Base-by-base conservation (phyloP, 2,888 invertebrate species). In the Phragmatobia fuliginosa region DNA sequence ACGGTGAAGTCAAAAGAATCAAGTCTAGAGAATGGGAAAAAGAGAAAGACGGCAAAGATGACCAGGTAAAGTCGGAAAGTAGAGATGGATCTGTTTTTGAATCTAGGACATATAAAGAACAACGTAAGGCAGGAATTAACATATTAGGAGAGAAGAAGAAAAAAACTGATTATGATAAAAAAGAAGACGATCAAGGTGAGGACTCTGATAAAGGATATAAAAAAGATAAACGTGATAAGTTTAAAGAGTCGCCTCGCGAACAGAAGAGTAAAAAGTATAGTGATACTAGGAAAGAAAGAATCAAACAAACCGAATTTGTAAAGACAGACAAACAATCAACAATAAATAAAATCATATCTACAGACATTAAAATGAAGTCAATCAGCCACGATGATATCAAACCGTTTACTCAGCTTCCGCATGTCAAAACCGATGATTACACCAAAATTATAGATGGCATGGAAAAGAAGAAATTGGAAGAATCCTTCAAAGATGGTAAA, bases 321-420 rank as follows among this genome's bases (percentile, higher is more conserved):
- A 94, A 93, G 82, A 85, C 88, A n/a, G 94, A 94, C 31, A 94
- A 94, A 76, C 93, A 91, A 79, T 86, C 91, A 10, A 89, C 82
- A 32, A 89, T 92, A 64, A 92, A 85, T 76, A 94, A 92, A 88
- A 90, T 91, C 33, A 88, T 91, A 84, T 89, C 90, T 59, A 84
- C 91, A 64, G 94, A 94, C 69, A 87, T 83, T 62, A 95, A 91
- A 88, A 82, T 83, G 2, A 95, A 93, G 83, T 83, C 87, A 52
- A 83, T 91, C 28, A 94, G 93, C 70, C 77, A 82, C 82, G 93
- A 93, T 79, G 93, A 95, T 75, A 95, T 95, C 49, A 95, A 95
- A 84, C 95, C 95, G 1, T 95, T 95, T 68, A 95, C 95, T 61
- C 95, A 95, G 83, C 83, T 94, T 68, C 95, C 95, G 10, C 94